phyloP scores from a whole-genome alignment of 2,113 vertebrate genomes.

The Sisor rabdophorus region DNA sequence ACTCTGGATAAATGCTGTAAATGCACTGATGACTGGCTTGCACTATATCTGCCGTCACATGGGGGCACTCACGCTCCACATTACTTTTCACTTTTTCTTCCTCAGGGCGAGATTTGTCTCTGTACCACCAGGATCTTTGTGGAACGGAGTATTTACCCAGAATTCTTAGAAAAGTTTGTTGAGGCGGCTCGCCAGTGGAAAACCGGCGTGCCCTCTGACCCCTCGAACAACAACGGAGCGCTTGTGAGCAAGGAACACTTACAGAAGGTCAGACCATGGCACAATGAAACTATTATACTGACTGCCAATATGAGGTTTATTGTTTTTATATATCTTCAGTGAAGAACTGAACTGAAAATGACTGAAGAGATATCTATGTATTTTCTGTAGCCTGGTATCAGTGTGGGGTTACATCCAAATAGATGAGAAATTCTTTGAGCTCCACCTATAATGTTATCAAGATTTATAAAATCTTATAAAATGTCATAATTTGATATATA shows the following conservation, averaged over 20 bases:
- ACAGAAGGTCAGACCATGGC: constrained; percentile 76
- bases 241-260: constrained; percentile 93
- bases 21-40: too few species aligned
- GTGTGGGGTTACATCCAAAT: too few species aligned
- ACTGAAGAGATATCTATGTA: too few species aligned
- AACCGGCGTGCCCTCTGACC: constrained; percentile 80
- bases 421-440: too few species aligned
- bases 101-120: constrained; percentile 92
- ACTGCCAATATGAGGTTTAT: neutral
- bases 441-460: too few species aligned
- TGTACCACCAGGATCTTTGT: constrained; percentile 97
- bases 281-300: neutral
- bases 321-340: too few species aligned
- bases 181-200: constrained; percentile 83
- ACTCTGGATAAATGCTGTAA: too few species aligned
- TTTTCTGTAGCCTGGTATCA: too few species aligned
- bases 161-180: constrained; percentile 88
- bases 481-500: too few species aligned
- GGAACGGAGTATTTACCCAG: constrained; percentile 79
- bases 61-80: constrained; percentile 6
- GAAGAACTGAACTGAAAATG: neutral
- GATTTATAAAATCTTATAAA: too few species aligned
- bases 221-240: constrained; percentile 75
- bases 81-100: neutral
- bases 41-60: constrained; percentile 17